Percentiles rank a stretch among this genome's conserved stretches.
Conservation (phyloP, 2,113 vertebrate genomes). For the Silurus meridionalis region DNA sequence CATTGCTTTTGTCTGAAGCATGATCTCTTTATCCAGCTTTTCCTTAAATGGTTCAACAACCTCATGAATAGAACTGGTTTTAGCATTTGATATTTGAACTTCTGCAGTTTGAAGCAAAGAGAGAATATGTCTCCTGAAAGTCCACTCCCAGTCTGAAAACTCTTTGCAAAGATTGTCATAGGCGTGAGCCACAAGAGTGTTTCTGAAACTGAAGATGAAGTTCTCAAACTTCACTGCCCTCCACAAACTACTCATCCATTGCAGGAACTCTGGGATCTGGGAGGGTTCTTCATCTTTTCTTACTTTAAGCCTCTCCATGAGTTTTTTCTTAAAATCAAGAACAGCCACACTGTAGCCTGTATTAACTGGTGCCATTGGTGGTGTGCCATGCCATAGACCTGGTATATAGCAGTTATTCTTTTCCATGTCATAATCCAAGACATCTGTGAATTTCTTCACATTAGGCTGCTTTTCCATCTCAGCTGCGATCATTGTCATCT, state of each 20-base stretch:
- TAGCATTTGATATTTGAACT: background rate
- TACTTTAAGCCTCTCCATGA: constrained; percentile 49
- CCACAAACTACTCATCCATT: constrained; percentile 64
- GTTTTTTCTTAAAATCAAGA: constrained; percentile 57
- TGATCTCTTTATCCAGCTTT: constrained; percentile 7
- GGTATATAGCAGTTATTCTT: constrained; percentile 68
- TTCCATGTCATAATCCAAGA: constrained; percentile 60
- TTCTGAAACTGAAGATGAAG: constrained; percentile 57
- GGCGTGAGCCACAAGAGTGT: constrained; percentile 53
- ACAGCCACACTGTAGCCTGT: constrained; percentile 65
- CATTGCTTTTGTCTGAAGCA: constrained; percentile 7
- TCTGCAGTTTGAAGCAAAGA: background rate
- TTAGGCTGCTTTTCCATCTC: constrained; percentile 64
- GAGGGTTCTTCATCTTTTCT: background rate
- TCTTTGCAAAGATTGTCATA: constrained; percentile 48
- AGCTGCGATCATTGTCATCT: constrained; percentile 64
- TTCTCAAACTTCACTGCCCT: constrained; percentile 67
- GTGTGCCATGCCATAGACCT: constrained; percentile 68
- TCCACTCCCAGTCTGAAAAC: constrained; percentile 50
- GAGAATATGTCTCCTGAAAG: constrained; percentile 12
- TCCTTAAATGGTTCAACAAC: constrained; percentile 26
- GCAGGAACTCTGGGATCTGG: constrained; percentile 50
- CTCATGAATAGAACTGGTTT: background rate
- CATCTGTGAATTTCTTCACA: constrained; percentile 58
- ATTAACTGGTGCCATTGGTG: constrained; percentile 70